Evolutionary conservation across 2,888 invertebrate genomes (phyloP).

Genomic region (Eilema sororculum): DNA sequence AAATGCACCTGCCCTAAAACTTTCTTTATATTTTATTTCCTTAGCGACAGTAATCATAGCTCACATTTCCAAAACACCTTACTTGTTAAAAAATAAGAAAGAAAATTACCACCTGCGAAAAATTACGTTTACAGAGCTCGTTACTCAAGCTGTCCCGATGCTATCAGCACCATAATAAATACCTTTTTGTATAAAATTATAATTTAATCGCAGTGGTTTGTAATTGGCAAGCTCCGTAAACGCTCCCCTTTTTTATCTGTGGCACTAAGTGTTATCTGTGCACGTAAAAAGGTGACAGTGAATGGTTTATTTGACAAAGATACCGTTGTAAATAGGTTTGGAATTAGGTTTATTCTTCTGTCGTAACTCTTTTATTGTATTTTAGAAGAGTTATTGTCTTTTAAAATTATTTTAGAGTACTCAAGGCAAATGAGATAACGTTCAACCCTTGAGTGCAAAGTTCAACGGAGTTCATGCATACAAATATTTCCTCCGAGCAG

Average conservation of each 20-base stretch:
- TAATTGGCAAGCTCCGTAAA: slow-evolving; percentile 61
- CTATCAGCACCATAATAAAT: slow-evolving; percentile 60
- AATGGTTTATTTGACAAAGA: slow-evolving; percentile 30
- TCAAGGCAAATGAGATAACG: too few relatives aligned
- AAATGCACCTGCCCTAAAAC: neutral
- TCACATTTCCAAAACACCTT: neutral
- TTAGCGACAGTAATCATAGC: neutral
- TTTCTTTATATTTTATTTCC: neutral
- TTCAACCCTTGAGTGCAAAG: too few relatives aligned
- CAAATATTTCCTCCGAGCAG: too few relatives aligned
- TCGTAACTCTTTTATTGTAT: neutral
- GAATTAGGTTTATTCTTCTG: neutral
- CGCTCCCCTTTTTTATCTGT: slow-evolving; percentile 53
- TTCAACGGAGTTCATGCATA: too few relatives aligned
- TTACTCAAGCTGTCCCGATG: slow-evolving; percentile 50
- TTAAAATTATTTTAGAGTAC: too few relatives aligned
- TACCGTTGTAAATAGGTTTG: slow-evolving; percentile 12
- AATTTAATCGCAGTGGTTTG: slow-evolving; percentile 59
- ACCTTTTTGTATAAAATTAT: slow-evolving; percentile 64
- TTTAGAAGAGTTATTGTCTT: neutral
- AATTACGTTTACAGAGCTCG: slow-evolving; percentile 38
- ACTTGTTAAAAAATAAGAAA: slow-evolving; percentile 15
- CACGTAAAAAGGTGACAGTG: slow-evolving; percentile 46
- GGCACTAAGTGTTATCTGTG: slow-evolving; percentile 47
- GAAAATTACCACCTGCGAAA: slow-evolving; percentile 30